Base-by-base conservation (phyloP, 2,888 invertebrate genomes). In the Dermolepida albohirtum region DNA sequence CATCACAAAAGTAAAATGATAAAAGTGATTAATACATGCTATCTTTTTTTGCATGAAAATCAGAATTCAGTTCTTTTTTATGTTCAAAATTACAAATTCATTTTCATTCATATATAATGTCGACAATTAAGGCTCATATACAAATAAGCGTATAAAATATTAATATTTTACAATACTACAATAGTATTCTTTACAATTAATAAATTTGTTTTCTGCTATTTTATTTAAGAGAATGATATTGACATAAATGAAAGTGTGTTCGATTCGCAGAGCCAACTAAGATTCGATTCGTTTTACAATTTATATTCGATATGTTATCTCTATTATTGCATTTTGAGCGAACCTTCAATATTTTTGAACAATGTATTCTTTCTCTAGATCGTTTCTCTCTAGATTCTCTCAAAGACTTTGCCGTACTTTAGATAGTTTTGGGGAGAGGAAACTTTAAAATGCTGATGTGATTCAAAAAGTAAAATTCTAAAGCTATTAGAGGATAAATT, bases 121-220 rank as follows among this genome's bases (percentile, higher is more conserved):
- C 59, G 47, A 40, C 29, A 54, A 47, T 62, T 62, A 62, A 62
- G 59, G 59, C 59, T 62, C 59, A 47, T 62, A 62, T 62, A 62
- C 39, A 62, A 62, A 47, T 62, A 62, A 62, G 47, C 47, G 59
- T 62, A 62, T 62, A 62, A 62, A 62, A 62, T 62, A 34, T 47
- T 62, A 62, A 47, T 62, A 62, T 47, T 47, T 62, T 62, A 62
- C 59, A 62, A 39, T 62, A 62, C 59, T 62, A 62, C 59, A 49
- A 12, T 62, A 62, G 59, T 62, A 62, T 34, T 62, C 59, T 62
- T 62, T 47, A 62, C 47, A 62, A 62, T 62, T 62, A 62, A 47
- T 54, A 16, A 54, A 16, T 62, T 62, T 40, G 16, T 14, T 47
- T 62, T 29, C 49, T 39, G 34, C 39, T 47, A 62, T 34, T 47